phyloP scores from a whole-genome alignment of 2,888 invertebrate genomes.

The Anarsia innoxiella region DNA sequence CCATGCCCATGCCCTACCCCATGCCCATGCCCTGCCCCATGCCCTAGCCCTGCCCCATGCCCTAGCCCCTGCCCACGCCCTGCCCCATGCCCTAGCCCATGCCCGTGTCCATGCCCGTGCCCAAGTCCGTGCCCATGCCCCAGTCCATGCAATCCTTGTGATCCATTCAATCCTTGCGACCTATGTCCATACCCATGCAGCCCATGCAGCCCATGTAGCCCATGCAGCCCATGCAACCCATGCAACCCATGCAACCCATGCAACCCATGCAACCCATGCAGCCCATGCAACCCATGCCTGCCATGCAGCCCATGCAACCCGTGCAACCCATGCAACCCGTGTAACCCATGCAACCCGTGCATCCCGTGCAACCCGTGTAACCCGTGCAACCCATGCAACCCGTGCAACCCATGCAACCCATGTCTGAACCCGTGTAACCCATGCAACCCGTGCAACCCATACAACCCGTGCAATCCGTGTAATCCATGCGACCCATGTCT shows the following conservation, averaged over 20 bases:
- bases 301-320: background rate
- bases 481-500: too few relatives aligned
- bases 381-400: background rate
- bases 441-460: constrained; percentile 1
- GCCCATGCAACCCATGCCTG: background rate
- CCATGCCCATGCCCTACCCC: background rate
- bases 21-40: background rate
- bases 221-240: too few relatives aligned
- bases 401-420: constrained; percentile 1
- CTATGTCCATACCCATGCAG: too few relatives aligned
- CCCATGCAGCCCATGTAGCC: too few relatives aligned
- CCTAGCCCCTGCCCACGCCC: background rate
- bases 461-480: background rate
- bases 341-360: constrained; percentile 1
- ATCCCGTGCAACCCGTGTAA: background rate
- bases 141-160: too few relatives aligned
- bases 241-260: too few relatives aligned
- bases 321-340: background rate
- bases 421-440: constrained; percentile 1
- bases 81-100: too few relatives aligned
- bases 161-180: too few relatives aligned
- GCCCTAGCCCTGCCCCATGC: background rate
- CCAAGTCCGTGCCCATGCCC: too few relatives aligned
- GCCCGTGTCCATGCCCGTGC: too few relatives aligned
- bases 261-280: background rate